Conservation (phyloP, 1,140 invertebrate genomes). For the Dendroctonus valens region DNA sequence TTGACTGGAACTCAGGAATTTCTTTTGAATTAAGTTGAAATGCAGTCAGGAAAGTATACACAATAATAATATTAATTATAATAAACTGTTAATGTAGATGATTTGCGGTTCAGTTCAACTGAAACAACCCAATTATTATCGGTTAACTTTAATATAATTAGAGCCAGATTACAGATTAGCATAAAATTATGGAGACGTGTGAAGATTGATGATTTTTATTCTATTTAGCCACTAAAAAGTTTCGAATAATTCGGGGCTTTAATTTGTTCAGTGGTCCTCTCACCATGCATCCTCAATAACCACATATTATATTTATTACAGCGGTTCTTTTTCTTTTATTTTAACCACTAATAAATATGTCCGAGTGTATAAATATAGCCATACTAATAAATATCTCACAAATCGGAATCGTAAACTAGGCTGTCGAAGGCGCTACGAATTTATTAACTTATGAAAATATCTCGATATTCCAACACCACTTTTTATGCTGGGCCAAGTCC, state of each 20-base stretch:
- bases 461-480: constrained; percentile 33
- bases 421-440: constrained; percentile 36
- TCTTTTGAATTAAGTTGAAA: no score
- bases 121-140: no score
- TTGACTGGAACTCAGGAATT: no score
- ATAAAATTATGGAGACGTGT: neutral
- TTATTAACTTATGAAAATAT: constrained; percentile 41
- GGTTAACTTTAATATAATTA: no score
- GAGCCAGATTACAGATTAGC: no score
- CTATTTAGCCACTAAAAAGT: no score
- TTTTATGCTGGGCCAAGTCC: constrained; percentile 25
- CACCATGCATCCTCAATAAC: constrained; percentile 44
- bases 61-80: no score
- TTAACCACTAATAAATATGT: constrained; percentile 47
- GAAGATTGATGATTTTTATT: neutral
- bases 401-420: constrained; percentile 46
- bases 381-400: constrained; percentile 45
- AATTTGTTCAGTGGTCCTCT: constrained; percentile 36
- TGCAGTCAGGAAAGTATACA: no score
- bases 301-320: constrained; percentile 46
- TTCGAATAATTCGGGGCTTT: neutral
- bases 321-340: constrained; percentile 43
- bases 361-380: constrained; percentile 41
- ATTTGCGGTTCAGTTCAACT: no score
- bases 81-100: no score